These are phyloP conservation scores for Oostethus manadensis DNA, from an alignment of 2,113 vertebrate genomes.

Conservation along the genomic window DNA sequence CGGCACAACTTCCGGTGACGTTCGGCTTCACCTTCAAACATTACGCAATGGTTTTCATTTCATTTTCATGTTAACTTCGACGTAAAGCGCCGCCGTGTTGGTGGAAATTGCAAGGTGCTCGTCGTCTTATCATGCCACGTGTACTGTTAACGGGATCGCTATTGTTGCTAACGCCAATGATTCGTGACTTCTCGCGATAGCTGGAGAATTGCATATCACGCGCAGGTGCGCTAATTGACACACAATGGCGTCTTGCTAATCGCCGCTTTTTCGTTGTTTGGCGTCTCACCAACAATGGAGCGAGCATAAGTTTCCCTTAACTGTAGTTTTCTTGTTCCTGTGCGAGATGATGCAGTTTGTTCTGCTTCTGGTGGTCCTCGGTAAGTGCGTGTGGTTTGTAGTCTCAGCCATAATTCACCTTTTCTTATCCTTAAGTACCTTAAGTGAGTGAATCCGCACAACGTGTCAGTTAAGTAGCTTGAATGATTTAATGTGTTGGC, in stretches of 20 bases:
- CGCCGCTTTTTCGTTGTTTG: background rate
- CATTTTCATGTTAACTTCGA: too few relatives aligned
- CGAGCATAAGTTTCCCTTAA: background rate
- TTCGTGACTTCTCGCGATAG: background rate
- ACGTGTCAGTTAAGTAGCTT: background rate
- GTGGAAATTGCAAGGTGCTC: too few relatives aligned
- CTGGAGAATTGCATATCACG: background rate
- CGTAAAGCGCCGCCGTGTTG: too few relatives aligned
- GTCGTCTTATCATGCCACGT: too few relatives aligned
- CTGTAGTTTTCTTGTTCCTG: background rate
- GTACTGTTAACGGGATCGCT: too few relatives aligned
- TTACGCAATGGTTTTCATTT: too few relatives aligned
- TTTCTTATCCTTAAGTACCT: background rate
- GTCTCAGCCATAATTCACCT: background rate
- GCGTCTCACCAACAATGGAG: background rate
- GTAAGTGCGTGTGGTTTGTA: slow-evolving; percentile 3
- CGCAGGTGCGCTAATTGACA: slow-evolving; percentile 10
- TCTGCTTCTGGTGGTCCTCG: slow-evolving; percentile 17
- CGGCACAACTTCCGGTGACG: background rate
- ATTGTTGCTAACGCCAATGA: background rate
- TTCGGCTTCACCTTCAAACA: background rate
- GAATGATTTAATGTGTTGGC: background rate
- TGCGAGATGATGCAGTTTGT: slow-evolving; percentile 10
- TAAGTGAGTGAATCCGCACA: too few relatives aligned
- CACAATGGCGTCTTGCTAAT: background rate